Base-by-base conservation (phyloP, 2,888 invertebrate genomes). In the Sympetrum striolatum region DNA sequence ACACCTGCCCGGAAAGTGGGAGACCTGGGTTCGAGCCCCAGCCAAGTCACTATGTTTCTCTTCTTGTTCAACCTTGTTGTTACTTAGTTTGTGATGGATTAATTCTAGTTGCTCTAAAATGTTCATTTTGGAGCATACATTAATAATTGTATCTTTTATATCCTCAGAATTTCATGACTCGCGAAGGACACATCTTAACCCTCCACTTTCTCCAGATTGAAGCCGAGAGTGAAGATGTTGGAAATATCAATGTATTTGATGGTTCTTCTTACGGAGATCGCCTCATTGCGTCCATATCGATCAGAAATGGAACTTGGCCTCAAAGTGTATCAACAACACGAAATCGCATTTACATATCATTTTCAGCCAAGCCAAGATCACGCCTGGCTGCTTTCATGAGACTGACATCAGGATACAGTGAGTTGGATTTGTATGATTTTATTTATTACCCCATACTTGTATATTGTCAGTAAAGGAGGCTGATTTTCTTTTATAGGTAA, bases 281-380 rank as follows among this genome's bases (percentile, higher is more conserved):
- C 92, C 94, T 97, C 39, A 93, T 98, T 80, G 96, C 96, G 35
- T 94, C 95, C 0, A 96, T 98, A 93, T 95, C 95, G 90, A 96
- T 99, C 90, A 95, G 96, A 92, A 99, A 99, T 93, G 96, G 96
- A 91, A 98, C 98, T 0, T 95, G 98, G 92, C 98, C 98, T 0
- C 98, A 98, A 93, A 97, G 98, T 93, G 96, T 98, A 18, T 97
- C 98, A 5, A 97, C 98, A 5, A 96, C 96, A 0, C 95, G 96
- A 91, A 97, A 97, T 92, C 96, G 97, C 93, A 96, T 99, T 93
- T 97, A 95, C 93, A 95, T 99, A 35, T 95, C 96, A 92, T 98
- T 98, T 93, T 95, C 94, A 80, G 98, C 98, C 0, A 95, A 97
- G 92, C 95, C 96, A 12, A 95, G 96, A 92, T 96, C 96, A 12